Conservation (phyloP, 2,113 vertebrate species). For the Hippotragus niger region DNA sequence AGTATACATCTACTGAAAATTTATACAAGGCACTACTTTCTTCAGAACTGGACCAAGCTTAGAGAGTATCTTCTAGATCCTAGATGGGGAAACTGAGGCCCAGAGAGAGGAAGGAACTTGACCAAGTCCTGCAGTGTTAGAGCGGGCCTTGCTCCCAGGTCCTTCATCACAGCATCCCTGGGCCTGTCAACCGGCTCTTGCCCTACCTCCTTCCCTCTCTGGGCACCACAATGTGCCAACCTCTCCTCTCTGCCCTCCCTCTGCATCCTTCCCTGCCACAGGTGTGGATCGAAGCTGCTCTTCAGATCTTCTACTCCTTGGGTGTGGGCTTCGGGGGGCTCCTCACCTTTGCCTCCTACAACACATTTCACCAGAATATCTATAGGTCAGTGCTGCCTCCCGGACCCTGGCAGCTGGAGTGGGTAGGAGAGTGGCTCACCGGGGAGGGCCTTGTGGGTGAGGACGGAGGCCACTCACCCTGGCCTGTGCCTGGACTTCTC, state of each 20-base stretch:
- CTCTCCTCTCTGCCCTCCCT: not conserved
- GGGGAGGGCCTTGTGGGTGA: not conserved
- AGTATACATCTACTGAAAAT: not conserved
- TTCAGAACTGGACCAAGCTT: not conserved
- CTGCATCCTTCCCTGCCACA: slow-evolving; percentile 24
- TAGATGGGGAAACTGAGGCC: not conserved
- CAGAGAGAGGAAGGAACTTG: not conserved
- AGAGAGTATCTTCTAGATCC: not conserved
- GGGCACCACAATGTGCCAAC: fast-evolving
- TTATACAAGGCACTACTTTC: not conserved
- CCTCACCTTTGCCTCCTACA: slow-evolving; percentile 87
- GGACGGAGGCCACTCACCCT: not conserved
- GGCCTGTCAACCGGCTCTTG: fast-evolving
- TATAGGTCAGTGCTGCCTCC: slow-evolving; percentile 79
- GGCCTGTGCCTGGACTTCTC: not conserved
- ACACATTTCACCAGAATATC: slow-evolving; percentile 89
- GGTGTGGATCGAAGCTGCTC: slow-evolving; percentile 88
- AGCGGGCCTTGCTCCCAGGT: not conserved
- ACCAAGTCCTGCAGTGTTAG: not conserved
- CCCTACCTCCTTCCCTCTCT: not conserved
- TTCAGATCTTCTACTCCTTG: slow-evolving; percentile 88
- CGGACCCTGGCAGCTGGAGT: fast-evolving
- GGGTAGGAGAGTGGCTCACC: not conserved
- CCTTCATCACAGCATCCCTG: not conserved
- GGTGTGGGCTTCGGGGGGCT: slow-evolving; percentile 87